Evolutionary conservation across 2,888 invertebrate species (phyloP).

Genomic region (Lithophane socia): DNA sequence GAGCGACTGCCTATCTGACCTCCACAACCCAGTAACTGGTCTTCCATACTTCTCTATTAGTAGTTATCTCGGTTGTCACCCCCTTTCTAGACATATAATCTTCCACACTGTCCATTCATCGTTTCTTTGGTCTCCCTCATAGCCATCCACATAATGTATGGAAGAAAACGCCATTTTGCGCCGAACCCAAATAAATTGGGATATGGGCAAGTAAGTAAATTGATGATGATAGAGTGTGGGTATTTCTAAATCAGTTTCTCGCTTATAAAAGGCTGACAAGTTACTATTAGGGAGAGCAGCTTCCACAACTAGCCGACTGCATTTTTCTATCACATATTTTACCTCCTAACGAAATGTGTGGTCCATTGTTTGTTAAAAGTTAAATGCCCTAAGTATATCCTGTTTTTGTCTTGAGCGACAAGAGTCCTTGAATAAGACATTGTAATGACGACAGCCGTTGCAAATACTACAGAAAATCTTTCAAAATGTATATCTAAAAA

Average conservation of each 20-base stretch:
- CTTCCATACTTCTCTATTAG: background rate
- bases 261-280: background rate
- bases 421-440: background rate
- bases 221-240: background rate
- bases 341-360: background rate
- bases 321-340: background rate
- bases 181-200: background rate
- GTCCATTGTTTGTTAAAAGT: background rate
- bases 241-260: no score
- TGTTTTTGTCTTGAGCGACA: background rate
- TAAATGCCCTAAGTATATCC: background rate
- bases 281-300: background rate
- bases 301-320: background rate
- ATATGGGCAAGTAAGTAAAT: no score
- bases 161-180: background rate
- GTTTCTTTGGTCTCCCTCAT: background rate
- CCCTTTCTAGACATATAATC: background rate
- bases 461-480: background rate
- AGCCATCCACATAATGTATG: background rate
- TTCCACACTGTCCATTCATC: background rate
- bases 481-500: background rate
- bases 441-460: background rate
- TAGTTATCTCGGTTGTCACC: background rate
- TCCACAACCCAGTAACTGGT: no score
- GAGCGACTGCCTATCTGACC: no score